These are phyloP conservation scores for Phocoena sinus DNA, from an alignment of 2,113 vertebrate genomes.

Conservation along the genomic window DNA sequence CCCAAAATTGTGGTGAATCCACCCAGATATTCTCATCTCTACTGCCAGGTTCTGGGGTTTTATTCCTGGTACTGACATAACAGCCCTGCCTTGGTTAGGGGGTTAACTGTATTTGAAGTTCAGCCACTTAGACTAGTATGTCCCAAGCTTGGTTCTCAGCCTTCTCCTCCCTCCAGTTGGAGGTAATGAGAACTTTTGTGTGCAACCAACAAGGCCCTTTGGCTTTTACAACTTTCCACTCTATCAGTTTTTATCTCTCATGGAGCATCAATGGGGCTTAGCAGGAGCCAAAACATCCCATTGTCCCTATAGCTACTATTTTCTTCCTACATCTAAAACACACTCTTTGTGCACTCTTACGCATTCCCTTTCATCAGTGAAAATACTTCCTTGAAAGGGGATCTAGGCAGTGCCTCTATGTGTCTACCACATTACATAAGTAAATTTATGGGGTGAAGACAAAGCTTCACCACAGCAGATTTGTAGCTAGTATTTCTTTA, in stretches of 20 bases:
- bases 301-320: neutral
- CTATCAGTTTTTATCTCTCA: neutral
- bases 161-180: neutral
- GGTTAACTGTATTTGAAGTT: neutral
- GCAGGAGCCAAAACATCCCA: neutral
- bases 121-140: neutral
- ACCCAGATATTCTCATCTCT: neutral
- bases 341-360: neutral
- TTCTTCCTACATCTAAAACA: neutral
- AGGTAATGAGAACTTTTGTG: neutral
- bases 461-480: neutral
- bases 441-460: neutral
- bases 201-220: neutral
- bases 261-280: neutral
- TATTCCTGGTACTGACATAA: neutral
- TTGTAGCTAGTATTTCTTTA: neutral
- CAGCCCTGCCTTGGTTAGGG: neutral
- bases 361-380: neutral
- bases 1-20: neutral
- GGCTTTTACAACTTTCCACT: neutral
- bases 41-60: neutral
- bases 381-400: neutral
- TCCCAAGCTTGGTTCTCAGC: neutral
- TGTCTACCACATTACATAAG: neutral
- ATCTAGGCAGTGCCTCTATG: neutral